Evolutionary conservation across 2,888 invertebrate genomes (phyloP).

Genomic region (Megalurothrips usitatus): DNA sequence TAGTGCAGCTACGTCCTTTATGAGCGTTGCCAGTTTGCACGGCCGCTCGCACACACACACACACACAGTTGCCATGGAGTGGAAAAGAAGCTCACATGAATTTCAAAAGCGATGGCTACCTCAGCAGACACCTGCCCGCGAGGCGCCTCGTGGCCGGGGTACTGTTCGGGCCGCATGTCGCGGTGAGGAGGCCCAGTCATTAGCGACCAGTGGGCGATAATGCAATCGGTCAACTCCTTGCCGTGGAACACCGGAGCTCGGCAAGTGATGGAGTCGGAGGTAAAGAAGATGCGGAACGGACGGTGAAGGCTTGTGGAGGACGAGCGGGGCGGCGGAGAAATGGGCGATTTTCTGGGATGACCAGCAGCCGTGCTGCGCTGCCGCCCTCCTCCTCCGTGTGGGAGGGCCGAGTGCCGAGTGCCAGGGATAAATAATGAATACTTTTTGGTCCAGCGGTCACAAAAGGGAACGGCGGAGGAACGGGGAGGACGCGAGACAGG

Average conservation of each 20-base stretch:
- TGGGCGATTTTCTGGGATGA: not conserved
- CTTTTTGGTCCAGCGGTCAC: not conserved
- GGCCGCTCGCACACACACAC: not conserved
- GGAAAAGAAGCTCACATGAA: too few relatives aligned
- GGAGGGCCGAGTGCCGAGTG: too few relatives aligned
- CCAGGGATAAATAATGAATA: not conserved
- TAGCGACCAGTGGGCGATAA: not conserved
- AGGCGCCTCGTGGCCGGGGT: too few relatives aligned
- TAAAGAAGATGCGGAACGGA: not conserved
- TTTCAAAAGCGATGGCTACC: too few relatives aligned
- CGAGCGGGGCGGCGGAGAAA: not conserved
- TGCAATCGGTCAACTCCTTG: too few relatives aligned
- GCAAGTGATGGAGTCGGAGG: not conserved
- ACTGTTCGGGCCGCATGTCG: too few relatives aligned
- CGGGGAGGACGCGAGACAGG: not conserved
- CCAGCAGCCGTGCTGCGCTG: not conserved
- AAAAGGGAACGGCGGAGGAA: not conserved
- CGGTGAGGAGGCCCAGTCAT: not conserved
- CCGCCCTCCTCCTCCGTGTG: not conserved
- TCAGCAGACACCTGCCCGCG: too few relatives aligned
- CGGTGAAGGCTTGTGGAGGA: not conserved
- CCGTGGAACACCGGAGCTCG: not conserved
- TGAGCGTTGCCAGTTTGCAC: not conserved
- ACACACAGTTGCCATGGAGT: not conserved
- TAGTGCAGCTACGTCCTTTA: not conserved